Base-by-base conservation (phyloP, 2,888 invertebrate species). In the Tholera decimalis region DNA sequence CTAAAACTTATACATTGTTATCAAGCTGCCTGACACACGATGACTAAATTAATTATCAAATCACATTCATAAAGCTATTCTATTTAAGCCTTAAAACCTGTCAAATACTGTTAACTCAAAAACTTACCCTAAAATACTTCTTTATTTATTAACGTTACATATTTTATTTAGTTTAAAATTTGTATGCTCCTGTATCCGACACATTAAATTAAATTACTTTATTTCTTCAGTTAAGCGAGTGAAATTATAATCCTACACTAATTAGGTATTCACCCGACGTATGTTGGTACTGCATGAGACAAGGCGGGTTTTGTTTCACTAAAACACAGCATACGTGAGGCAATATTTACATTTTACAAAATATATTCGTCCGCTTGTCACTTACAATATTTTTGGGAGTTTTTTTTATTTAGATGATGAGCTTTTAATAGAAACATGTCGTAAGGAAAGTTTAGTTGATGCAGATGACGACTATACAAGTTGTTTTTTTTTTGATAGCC, bases 201-300 rank as follows among this genome's bases (percentile, higher is more conserved):
- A 70, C 39, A 50, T 35, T 55, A 72, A 58, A 80, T 82, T 63
- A 47, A 62, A 72, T 77, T 60, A 66, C 47, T 82, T 64, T 57
- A 79, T 80, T 80, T 66, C 53, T 73, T 69, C 57, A 71, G 77
- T 66, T 76, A 54, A 58, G 68, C 67, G 61, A 44, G 57, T 61
- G 41, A 64, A 73, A 76, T 80, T 65, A 71, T 80, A 77, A 77
- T 66, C 59, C 72, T 53, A 53, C 54, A 43, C 72, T 70, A 70
- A 83, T 80, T 81, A 77, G 59, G 41, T 77, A 83, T 83, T 83
- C 83, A 72, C 37, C 51, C 63, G 46, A 54, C 72, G 81, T 80
- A 62, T 58, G 66, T 69, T 62, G 41, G 61, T 69, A 73, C 67
- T 68, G 63, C 78, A 72, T 64, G 56, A 67, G 57, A 69, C 59